Base-by-base conservation (phyloP, 2,797 vertebrate species). In the Myotis findleyi region DNA sequence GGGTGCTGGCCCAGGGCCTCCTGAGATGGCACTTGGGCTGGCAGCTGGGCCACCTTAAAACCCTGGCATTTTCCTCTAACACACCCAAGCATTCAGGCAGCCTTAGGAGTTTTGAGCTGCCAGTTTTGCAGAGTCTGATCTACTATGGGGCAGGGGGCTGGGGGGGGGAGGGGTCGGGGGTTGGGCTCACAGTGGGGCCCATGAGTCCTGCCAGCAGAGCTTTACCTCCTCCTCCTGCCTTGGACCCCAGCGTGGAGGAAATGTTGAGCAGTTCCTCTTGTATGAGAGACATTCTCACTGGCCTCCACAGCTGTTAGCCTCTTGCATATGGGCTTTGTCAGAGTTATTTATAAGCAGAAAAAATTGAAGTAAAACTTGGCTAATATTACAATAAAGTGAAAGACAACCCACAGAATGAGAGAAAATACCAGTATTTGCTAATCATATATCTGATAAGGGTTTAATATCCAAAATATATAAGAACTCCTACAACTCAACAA, bases 361-460 rank as follows among this genome's bases (percentile, higher is more conserved):
- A 73, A 55, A 51, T 7, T 69, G 64, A 95, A 96, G 38, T 96
- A 96, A 96, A 96, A 93, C 36, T 84, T 93, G 83, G 69, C 89
- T 94, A 51, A 93, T 79, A 8, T 27, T 18, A 33, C 53, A 73
- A 68, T 18, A 71, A 36, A 49, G 53, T 30, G 27, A 93, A 89
- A 66, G 30, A 55, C 36, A 72, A 72, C 66, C 53, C 33, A 87
- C 55, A 82, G 77, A 88, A 88, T 18, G 47, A 51, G 77, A 88
- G n/a, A 57, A 68, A 75, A 88, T 75, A 47, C 47, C 47, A 47
- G 47, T 14, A 57, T 59, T 51, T 89, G 51, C 20, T 33, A 89
- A 59, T 83, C 38, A 76, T 59, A 55, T 68, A 49, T 76, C 79
- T 55, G 71, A 59, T 89, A 76, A 83, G 71, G 11, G 11, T 68